These are phyloP conservation scores for Mustela lutreola DNA, from an alignment of 2,113 vertebrate species.

Conservation along the genomic window DNA sequence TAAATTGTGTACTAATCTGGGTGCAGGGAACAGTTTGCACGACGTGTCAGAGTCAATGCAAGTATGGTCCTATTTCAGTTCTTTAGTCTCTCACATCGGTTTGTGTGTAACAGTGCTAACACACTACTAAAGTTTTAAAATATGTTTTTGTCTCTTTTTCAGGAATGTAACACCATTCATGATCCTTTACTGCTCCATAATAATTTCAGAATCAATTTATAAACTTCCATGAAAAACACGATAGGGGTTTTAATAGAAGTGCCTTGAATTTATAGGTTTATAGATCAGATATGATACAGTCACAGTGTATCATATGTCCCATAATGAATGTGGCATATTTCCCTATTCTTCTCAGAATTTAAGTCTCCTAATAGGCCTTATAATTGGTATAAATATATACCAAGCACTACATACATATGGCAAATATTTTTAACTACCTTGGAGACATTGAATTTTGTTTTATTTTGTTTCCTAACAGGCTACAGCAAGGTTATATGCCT, in stretches of 20 bases:
- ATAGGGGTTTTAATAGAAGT: neutral
- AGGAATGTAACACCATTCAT: conserved; percentile 26
- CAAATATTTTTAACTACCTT: conserved; percentile 44
- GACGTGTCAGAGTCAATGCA: neutral
- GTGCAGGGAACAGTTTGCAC: neutral
- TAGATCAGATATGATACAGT: neutral
- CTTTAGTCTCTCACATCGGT: neutral
- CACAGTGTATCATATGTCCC: neutral
- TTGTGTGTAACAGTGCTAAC: neutral
- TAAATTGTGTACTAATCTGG: neutral
- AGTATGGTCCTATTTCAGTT: neutral
- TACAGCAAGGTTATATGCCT: neutral
- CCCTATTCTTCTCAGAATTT: neutral
- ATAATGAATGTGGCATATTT: neutral
- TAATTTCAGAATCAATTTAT: neutral
- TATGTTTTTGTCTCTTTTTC: neutral
- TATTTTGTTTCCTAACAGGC: neutral
- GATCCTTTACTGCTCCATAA: neutral
- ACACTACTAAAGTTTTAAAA: neutral
- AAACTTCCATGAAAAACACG: conserved; percentile 9
- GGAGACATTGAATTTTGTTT: neutral
- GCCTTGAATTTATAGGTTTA: neutral
- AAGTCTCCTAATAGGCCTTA: neutral
- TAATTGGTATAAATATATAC: neutral
- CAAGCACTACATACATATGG: neutral